phyloP scores from a whole-genome alignment of 2,797 vertebrate genomes.

The Mustela erminea region DNA sequence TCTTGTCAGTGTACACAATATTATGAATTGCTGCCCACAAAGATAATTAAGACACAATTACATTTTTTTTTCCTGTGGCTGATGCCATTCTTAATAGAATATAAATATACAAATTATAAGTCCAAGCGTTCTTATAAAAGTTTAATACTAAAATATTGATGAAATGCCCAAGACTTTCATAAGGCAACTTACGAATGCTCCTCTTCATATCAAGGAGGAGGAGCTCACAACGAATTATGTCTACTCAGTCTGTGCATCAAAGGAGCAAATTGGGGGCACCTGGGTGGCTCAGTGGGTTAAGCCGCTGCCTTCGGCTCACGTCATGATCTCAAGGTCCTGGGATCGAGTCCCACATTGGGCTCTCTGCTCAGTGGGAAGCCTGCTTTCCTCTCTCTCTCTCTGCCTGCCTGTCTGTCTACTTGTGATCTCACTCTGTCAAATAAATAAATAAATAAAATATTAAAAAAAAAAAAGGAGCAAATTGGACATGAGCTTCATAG shows the following conservation, averaged over 20 bases:
- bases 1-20: slow-evolving; percentile 2
- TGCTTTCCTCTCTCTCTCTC: too few relatives aligned
- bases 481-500: neutral
- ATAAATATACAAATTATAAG: slow-evolving; percentile 31
- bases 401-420: too few relatives aligned
- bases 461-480: neutral
- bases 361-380: too few relatives aligned
- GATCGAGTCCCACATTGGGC: too few relatives aligned
- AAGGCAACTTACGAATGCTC: neutral
- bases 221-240: neutral
- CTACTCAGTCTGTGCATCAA: neutral
- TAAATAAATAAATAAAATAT: too few relatives aligned
- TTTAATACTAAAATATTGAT: slow-evolving; percentile 59
- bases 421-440: too few relatives aligned
- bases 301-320: too few relatives aligned
- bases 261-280: neutral
- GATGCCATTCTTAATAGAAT: slow-evolving; percentile 18
- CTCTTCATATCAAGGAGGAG: slow-evolving; percentile 29
- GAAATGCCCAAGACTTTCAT: slow-evolving; percentile 22
- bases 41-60: slow-evolving; percentile 51
- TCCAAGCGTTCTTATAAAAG: slow-evolving; percentile 11
- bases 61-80: neutral
- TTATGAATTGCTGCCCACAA: slow-evolving; percentile 26
- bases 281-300: too few relatives aligned
- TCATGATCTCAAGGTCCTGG: too few relatives aligned